Percentiles rank a stretch among this genome's conserved stretches.
Conservation (phyloP, 1,140 invertebrate species). For the Panagrolaimus sp. region DNA sequence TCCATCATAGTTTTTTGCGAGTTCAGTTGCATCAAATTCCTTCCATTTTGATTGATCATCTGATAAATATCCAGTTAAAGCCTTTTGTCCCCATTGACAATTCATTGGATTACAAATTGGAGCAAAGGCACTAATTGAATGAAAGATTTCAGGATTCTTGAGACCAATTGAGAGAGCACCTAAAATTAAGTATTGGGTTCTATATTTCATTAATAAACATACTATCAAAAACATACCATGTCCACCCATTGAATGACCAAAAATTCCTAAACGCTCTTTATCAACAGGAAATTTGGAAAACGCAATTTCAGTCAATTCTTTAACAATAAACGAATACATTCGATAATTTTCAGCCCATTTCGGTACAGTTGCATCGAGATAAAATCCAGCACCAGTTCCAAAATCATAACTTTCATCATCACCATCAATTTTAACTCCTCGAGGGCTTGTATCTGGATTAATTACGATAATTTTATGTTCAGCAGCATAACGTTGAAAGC, state of each 20-base stretch:
- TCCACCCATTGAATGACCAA: conserved; percentile 60
- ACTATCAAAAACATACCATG: conserved; percentile 37
- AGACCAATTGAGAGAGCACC: conserved; percentile 85
- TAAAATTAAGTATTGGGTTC: conserved; percentile 65
- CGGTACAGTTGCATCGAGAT: conserved; percentile 81
- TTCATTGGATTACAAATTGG: conserved; percentile 83
- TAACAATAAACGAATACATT: conserved; percentile 93
- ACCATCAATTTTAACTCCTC: conserved; percentile 69
- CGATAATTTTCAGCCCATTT: conserved; percentile 89
- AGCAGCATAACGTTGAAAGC: conserved; percentile 79
- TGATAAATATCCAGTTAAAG: conserved; percentile 76
- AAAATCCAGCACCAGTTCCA: conserved; percentile 89
- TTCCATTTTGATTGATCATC: conserved; percentile 69
- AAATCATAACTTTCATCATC: conserved; percentile 84
- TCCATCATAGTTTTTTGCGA: conserved; percentile 78
- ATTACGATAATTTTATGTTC: conserved; percentile 78
- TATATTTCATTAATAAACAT: neutral
- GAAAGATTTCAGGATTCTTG: conserved; percentile 82
- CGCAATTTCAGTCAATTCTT: conserved; percentile 77
- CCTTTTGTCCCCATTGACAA: conserved; percentile 77
- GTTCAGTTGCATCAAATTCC: conserved; percentile 79
- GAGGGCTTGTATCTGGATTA: conserved; percentile 88
- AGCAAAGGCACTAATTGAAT: conserved; percentile 88
- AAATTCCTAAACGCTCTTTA: conserved; percentile 60
- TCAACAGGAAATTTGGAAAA: conserved; percentile 69